phyloP scores from a whole-genome alignment of 2,113 vertebrate genomes.

The Eudyptes chrysolophus region DNA sequence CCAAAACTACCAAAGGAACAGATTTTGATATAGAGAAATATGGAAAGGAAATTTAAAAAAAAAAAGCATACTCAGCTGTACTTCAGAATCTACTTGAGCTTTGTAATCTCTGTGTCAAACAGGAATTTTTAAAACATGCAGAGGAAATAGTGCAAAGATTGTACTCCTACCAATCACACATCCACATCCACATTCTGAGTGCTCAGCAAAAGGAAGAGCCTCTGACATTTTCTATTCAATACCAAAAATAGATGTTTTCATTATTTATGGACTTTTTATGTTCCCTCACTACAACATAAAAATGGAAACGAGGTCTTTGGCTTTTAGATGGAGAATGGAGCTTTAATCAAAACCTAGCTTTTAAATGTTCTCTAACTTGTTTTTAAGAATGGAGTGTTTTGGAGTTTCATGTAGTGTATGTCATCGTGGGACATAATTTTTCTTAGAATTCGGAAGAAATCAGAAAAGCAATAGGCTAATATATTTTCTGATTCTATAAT shows the following conservation, averaged over 20 bases:
- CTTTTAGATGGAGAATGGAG: background rate
- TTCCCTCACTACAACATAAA: background rate
- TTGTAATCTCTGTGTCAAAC: background rate
- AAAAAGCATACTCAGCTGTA: background rate
- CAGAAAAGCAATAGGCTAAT: background rate
- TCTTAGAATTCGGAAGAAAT: background rate
- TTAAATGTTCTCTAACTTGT: background rate
- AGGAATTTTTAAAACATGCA: background rate
- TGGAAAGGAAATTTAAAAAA: background rate
- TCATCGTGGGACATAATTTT: background rate
- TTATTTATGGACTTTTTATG: background rate
- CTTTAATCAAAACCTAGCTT: background rate
- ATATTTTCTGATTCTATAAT: background rate
- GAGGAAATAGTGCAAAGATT: background rate
- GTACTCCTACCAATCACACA: background rate
- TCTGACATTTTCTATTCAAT: background rate
- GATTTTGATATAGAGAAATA: background rate
- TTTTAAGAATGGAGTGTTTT: background rate
- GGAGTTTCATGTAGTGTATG: background rate
- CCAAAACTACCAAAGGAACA: background rate
- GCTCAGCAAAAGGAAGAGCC: background rate
- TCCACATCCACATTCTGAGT: background rate
- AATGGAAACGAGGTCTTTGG: rapidly evolving
- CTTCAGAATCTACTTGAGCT: background rate
- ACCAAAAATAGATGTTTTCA: background rate